phyloP scores from a whole-genome alignment of 2,888 invertebrate genomes.

The Fabriciana adippe region DNA sequence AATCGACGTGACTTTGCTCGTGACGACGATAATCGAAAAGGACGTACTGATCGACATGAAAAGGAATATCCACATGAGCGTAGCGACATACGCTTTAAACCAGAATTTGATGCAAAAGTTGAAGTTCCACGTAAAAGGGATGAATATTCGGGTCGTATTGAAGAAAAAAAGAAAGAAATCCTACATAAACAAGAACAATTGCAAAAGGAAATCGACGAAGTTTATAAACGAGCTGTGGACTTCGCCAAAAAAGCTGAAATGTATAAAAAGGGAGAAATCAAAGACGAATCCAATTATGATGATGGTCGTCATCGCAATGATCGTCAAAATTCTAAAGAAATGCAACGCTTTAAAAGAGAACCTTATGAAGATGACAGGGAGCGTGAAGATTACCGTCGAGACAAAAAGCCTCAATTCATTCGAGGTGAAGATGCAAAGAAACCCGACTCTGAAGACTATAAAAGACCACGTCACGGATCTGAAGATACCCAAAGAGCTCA shows the following conservation, averaged over 20 bases:
- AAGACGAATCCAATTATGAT: slow-evolving; percentile 45
- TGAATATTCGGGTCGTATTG: slow-evolving; percentile 33
- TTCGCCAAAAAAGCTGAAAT: slow-evolving; percentile 65
- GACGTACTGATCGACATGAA: slow-evolving; percentile 46
- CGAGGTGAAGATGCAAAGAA: slow-evolving; percentile 17
- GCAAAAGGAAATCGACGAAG: slow-evolving; percentile 66
- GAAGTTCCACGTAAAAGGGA: slow-evolving; percentile 34
- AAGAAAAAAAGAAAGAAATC: slow-evolving; percentile 39
- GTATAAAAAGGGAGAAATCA: slow-evolving; percentile 48
- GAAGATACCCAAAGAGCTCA: slow-evolving; percentile 19
- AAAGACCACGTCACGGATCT: slow-evolving; percentile 12
- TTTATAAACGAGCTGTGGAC: slow-evolving; percentile 63
- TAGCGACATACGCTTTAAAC: slow-evolving; percentile 30
- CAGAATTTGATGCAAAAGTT: slow-evolving; percentile 27
- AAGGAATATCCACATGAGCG: slow-evolving; percentile 36
- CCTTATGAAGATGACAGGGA: slow-evolving; percentile 22
- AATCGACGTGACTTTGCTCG: slow-evolving; percentile 31
- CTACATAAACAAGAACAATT: slow-evolving; percentile 44
- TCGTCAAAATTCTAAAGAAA: slow-evolving; percentile 18
- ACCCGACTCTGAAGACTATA: not conserved
- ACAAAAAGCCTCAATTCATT: slow-evolving; percentile 11
- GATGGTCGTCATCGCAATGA: slow-evolving; percentile 43
- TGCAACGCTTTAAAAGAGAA: slow-evolving; percentile 19
- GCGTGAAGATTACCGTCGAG: slow-evolving; percentile 21
- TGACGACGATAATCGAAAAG: slow-evolving; percentile 45